Base-by-base conservation (phyloP, 1,140 invertebrate species). In the Oscheius sp. region DNA sequence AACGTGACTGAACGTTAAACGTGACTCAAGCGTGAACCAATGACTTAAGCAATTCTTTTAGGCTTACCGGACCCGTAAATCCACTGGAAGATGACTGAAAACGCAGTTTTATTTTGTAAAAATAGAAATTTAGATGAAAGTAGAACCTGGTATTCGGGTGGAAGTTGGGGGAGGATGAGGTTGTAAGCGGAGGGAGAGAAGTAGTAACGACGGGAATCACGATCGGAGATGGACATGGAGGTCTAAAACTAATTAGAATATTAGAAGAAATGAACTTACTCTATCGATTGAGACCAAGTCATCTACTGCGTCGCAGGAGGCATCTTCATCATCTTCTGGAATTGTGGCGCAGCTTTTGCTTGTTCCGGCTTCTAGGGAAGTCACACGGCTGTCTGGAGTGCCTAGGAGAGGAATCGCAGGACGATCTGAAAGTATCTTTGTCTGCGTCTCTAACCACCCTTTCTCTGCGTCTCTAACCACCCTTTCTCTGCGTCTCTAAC, bases 291-390 rank as follows among this genome's bases (percentile, higher is more conserved):
- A 79, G 15, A 79, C 59, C 23, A 79, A 49, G 28, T 79, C 78
- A 32, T 72, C 36, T 45, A 45, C 29, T 49, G 38, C n/a, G 29
- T 62, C 55, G 31, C 26, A 69, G 58, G 55, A 36, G 34, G 49
- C 45, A 74, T 73, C 63, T 42, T 79, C 78, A 35, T 72, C 75
- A 23, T 77, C 78, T 46, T 79, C 78, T 35, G 78, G 78, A 59
- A 79, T 79, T 26, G 78, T 79, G 15, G 78, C 78, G 61, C 78
- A 79, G 46, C 78, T 79, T 61, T 78, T 79, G 0, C 78, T 79
- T n/a, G 78, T 79, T 45, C 76, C 77, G n/a, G 73, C 68, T 26
- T 79, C 78, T 29, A 79, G 80, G 34, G 78, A 78, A 10, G 78
- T 79, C 18, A 79, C 46, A 28, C 78, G 74, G 62, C 73, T 79